Evolutionary conservation across 2,113 vertebrate genomes (phyloP).

Genomic region (Boulengeromyrus knoepffleri): DNA sequence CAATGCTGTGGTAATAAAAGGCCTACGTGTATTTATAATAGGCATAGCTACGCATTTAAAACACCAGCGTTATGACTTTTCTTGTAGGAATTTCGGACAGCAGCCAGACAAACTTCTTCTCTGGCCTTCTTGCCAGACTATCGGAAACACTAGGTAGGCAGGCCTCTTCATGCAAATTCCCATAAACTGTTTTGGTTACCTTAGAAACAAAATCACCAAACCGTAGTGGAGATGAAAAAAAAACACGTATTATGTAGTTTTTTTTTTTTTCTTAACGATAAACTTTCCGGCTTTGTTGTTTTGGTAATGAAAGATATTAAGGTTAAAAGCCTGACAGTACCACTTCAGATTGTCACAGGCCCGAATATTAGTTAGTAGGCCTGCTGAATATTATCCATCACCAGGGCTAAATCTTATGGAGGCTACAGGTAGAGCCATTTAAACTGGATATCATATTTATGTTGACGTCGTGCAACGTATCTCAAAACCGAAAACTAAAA

Average conservation of each 20-base stretch:
- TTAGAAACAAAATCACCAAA: background rate
- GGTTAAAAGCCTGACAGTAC: background rate
- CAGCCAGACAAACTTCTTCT: background rate
- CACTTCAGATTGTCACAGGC: background rate
- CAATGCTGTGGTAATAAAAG: background rate
- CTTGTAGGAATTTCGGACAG: background rate
- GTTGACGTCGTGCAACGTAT: background rate
- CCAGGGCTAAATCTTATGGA: background rate
- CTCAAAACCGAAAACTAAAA: background rate
- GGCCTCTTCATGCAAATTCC: background rate
- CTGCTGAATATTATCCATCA: background rate
- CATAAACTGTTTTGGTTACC: background rate
- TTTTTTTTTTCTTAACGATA: background rate
- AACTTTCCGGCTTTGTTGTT: background rate
- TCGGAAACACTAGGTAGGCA: background rate
- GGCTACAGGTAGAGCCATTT: background rate
- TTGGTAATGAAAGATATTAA: background rate
- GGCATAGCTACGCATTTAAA: background rate
- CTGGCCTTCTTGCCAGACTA: background rate
- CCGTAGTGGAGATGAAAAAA: background rate
- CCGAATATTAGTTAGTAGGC: background rate
- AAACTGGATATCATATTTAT: background rate
- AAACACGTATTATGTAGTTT: background rate
- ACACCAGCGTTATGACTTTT: background rate
- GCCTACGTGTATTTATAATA: background rate